Percentiles rank a stretch among this genome's conserved stretches.
These are phyloP conservation scores for Cosmia pyralina DNA, from an alignment of 2,888 invertebrate genomes.

Conservation along the genomic window DNA sequence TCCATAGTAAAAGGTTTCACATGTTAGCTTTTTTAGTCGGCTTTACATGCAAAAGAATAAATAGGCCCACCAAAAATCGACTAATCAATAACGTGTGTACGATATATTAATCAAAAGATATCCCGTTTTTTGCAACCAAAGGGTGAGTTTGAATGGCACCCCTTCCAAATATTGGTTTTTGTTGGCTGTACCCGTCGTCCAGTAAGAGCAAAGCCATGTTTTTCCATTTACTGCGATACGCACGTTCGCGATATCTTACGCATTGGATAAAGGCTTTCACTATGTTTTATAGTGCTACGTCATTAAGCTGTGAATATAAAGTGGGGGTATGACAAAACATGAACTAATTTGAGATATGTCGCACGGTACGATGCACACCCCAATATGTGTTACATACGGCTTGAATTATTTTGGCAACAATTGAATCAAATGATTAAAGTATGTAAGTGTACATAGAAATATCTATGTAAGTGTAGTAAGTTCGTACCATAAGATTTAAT, in stretches of 20 bases:
- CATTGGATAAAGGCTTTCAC: conserved; percentile 78
- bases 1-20: conserved; percentile 59
- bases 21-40: conserved; percentile 54
- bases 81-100: conserved; percentile 70
- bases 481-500: not conserved
- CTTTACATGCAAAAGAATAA: conserved; percentile 48
- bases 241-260: conserved; percentile 84
- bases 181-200: conserved; percentile 79
- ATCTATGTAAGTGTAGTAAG: too few relatives aligned
- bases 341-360: conserved; percentile 90
- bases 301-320: conserved; percentile 88
- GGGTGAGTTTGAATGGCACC: conserved; percentile 87
- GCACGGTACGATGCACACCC: conserved; percentile 85
- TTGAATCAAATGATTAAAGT: not conserved
- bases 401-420: conserved; percentile 29
- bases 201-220: conserved; percentile 89
- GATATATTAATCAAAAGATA: conserved; percentile 87
- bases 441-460: too few relatives aligned
- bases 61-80: conserved; percentile 59
- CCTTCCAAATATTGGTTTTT: conserved; percentile 90
- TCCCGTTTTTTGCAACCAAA: conserved; percentile 85
- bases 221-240: conserved; percentile 84
- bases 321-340: conserved; percentile 90
- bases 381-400: conserved; percentile 53
- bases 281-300: conserved; percentile 87